Percentiles rank a stretch among this genome's conserved stretches.
Conservation (phyloP, 2,797 vertebrate genomes). For the Gallinago stenura region DNA sequence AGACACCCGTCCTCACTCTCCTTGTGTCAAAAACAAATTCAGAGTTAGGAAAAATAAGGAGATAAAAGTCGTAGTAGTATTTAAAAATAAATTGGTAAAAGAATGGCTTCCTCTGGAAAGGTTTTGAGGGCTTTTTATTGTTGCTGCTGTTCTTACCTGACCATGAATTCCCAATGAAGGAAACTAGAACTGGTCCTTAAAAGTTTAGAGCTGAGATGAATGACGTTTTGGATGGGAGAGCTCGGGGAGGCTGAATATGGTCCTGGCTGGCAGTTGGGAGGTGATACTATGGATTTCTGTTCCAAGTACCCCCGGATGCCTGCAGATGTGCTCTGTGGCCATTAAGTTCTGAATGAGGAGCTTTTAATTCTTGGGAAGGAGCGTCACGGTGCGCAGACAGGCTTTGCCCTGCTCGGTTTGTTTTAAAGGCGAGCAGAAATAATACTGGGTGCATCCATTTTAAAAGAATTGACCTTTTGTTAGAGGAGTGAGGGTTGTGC, state of each 20-base stretch:
- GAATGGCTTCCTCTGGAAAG: not conserved
- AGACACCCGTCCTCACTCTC: not conserved
- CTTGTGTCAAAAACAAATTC: not conserved
- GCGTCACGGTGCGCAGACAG: constrained; percentile 12
- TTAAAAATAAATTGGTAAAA: not conserved
- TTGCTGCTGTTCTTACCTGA: not conserved
- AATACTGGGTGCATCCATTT: constrained; percentile 48
- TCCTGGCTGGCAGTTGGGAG: constrained; percentile 39
- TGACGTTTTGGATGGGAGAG: not conserved
- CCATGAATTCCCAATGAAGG: not conserved
- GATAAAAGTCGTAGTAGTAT: not conserved
- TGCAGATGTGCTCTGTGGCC: constrained; percentile 12
- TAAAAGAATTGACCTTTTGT: constrained; percentile 73
- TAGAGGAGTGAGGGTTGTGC: not conserved
- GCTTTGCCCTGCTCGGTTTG: constrained; percentile 23
- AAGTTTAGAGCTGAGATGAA: constrained; percentile 30
- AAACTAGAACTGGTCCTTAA: not conserved
- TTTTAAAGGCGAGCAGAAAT: not conserved
- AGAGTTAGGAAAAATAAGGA: not conserved
- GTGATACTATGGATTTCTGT: constrained; percentile 64
- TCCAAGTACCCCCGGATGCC: not conserved
- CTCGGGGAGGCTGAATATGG: constrained; percentile 12
- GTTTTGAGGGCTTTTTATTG: not conserved
- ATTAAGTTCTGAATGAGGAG: constrained; percentile 24
- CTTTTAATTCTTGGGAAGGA: constrained; percentile 67